phyloP scores from a whole-genome alignment of 2,888 invertebrate genomes.

The Cephus spinipes region DNA sequence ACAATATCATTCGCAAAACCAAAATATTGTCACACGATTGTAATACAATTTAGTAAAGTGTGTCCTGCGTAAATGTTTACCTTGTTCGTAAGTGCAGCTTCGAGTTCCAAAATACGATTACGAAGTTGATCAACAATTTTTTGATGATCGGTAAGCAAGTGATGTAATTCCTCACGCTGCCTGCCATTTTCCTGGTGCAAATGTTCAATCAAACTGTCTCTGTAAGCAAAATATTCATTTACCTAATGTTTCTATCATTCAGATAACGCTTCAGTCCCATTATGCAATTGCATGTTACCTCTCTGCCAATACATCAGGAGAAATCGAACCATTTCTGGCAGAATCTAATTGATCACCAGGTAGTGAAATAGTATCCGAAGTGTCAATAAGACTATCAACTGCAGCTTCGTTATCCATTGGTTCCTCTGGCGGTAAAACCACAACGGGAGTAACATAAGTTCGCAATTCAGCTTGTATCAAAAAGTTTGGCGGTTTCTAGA shows the following conservation, averaged over 20 bases:
- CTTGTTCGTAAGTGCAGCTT: slow-evolving; percentile 57
- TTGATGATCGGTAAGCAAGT: slow-evolving; percentile 56
- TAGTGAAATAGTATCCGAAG: slow-evolving; percentile 72
- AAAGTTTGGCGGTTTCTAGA: slow-evolving; percentile 92
- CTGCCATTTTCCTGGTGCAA: slow-evolving; percentile 81
- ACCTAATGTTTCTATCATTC: background rate
- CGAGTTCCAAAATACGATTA: slow-evolving; percentile 55
- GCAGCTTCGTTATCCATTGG: slow-evolving; percentile 71
- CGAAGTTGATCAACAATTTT: slow-evolving; percentile 56
- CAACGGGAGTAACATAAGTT: slow-evolving; percentile 94
- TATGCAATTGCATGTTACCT: slow-evolving; percentile 52
- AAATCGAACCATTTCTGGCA: slow-evolving; percentile 66
- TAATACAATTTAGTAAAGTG: background rate
- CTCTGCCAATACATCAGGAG: slow-evolving; percentile 68
- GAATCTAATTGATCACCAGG: slow-evolving; percentile 58
- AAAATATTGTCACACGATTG: background rate
- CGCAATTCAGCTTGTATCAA: slow-evolving; percentile 91
- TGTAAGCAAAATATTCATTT: slow-evolving; percentile 41
- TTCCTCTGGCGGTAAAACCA: slow-evolving; percentile 81
- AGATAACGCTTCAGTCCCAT: background rate
- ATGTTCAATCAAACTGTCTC: slow-evolving; percentile 84
- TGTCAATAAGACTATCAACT: slow-evolving; percentile 77
- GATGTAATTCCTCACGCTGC: slow-evolving; percentile 70
- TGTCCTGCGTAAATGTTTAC: slow-evolving; percentile 31
- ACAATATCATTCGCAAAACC: background rate